These are phyloP conservation scores for Trachops cirrhosus DNA, from an alignment of 2,797 vertebrate species.

Conservation along the genomic window DNA sequence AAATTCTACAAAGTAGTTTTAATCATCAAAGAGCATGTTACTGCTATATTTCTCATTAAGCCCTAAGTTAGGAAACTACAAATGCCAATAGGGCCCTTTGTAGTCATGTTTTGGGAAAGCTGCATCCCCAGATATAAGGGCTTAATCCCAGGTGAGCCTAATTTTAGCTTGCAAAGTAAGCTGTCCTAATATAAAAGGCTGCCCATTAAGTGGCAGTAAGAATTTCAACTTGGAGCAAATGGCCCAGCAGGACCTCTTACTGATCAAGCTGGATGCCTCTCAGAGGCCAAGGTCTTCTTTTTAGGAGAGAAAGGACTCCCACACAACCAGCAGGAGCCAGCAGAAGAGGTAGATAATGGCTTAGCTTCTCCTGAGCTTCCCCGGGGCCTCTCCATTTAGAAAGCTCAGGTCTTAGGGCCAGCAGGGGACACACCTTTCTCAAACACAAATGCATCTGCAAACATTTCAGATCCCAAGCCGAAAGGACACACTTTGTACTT, in stretches of 20 bases:
- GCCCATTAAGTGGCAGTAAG: background rate
- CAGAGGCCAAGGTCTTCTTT: slow-evolving; percentile 38
- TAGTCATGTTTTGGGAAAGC: background rate
- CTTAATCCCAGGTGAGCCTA: slow-evolving; percentile 3
- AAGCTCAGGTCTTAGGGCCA: slow-evolving; percentile 2
- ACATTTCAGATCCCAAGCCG: background rate
- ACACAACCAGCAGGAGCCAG: slow-evolving; percentile 20
- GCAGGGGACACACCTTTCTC: slow-evolving; percentile 1
- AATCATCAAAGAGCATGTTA: background rate
- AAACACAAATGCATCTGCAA: slow-evolving; percentile 38
- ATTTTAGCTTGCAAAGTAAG: slow-evolving; percentile 48
- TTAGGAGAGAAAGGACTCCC: slow-evolving; percentile 45
- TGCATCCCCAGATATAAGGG: background rate
- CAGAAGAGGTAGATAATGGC: slow-evolving; percentile 16
- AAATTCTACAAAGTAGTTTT: slow-evolving; percentile 44
- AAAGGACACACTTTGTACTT: background rate
- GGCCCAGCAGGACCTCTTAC: slow-evolving; percentile 31
- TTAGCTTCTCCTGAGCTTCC: background rate
- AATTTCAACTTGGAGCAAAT: slow-evolving; percentile 51
- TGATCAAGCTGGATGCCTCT: slow-evolving; percentile 15
- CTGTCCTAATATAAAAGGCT: slow-evolving; percentile 33
- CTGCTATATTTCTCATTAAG: slow-evolving; percentile 44
- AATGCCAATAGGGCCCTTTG: background rate
- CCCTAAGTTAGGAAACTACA: background rate
- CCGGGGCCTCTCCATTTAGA: background rate